Evolutionary conservation across 1,140 invertebrate genomes (phyloP).

Genomic region (Catajapyx aquilonaris): DNA sequence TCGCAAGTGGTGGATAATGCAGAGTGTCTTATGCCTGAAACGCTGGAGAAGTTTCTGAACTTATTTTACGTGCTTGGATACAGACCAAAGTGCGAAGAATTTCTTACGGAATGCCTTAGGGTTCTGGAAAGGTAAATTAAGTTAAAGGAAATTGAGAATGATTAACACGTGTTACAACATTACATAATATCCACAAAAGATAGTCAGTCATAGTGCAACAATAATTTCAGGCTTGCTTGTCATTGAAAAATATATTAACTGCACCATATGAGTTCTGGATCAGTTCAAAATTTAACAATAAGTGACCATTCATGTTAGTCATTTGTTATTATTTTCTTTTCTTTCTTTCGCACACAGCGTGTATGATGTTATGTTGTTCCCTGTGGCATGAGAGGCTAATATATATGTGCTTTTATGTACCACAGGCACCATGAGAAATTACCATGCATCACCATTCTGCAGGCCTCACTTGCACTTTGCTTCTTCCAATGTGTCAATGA

Average conservation of each 20-base stretch:
- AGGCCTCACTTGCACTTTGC: slow-evolving; percentile 22
- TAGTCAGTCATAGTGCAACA: slow-evolving; percentile 1
- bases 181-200: slow-evolving; percentile 1
- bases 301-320: background rate
- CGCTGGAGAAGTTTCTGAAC: slow-evolving; percentile 24
- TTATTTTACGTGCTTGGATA: slow-evolving; percentile 25
- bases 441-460: slow-evolving; percentile 22
- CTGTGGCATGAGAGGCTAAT: too few species aligned
- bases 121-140: slow-evolving; percentile 10
- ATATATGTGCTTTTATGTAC: too few species aligned
- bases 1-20: slow-evolving; percentile 20
- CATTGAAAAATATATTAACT: background rate
- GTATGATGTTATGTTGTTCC: too few species aligned
- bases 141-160: background rate
- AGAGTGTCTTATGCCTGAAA: slow-evolving; percentile 21
- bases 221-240: slow-evolving; percentile 1
- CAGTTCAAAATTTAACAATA: background rate
- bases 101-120: slow-evolving; percentile 7
- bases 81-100: slow-evolving; percentile 15
- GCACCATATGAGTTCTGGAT: background rate
- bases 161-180: slow-evolving; percentile 2
- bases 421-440: slow-evolving; percentile 27
- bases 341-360: slow-evolving; percentile 6
- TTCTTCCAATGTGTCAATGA: slow-evolving; percentile 24
- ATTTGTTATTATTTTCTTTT: background rate